These are phyloP conservation scores for Microctonus hyperodae DNA, from an alignment of 2,888 invertebrate genomes.

Conservation along the genomic window DNA sequence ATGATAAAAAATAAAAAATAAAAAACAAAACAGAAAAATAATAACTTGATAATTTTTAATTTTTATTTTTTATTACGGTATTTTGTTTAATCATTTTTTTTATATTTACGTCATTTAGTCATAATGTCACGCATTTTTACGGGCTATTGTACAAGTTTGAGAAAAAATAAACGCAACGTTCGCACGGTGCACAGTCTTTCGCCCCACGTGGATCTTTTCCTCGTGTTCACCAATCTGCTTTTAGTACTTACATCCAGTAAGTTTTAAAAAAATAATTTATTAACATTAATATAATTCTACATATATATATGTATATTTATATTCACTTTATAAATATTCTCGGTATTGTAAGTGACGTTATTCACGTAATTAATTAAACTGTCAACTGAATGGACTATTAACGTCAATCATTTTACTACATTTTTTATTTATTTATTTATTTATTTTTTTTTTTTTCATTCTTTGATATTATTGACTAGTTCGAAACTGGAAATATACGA, in stretches of 20 bases:
- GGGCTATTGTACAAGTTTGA: constrained; percentile 38
- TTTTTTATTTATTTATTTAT: too few relatives aligned
- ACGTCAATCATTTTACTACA: neutral
- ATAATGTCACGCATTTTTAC: constrained; percentile 40
- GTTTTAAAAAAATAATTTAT: constrained; percentile 23
- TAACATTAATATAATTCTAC: neutral
- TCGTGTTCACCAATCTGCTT: constrained; percentile 46
- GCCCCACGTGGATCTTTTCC: constrained; percentile 47
- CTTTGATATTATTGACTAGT: neutral
- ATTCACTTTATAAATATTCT: neutral
- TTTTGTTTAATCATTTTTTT: constrained; percentile 17
- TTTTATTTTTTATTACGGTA: neutral
- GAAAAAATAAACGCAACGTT: constrained; percentile 33
- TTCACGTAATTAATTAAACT: neutral
- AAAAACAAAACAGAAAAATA: too few relatives aligned
- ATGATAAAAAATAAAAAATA: neutral
- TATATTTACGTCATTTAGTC: constrained; percentile 31
- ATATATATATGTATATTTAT: neutral
- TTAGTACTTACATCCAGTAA: constrained; percentile 43
- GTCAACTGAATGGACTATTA: neutral
- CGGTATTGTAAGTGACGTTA: neutral
- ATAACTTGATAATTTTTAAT: neutral
- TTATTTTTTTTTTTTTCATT: neutral
- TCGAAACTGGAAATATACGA: too few relatives aligned
- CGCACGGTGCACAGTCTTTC: constrained; percentile 36